Conservation (phyloP, 2,797 vertebrate species). For the Enteromius unitaeniatus region DNA sequence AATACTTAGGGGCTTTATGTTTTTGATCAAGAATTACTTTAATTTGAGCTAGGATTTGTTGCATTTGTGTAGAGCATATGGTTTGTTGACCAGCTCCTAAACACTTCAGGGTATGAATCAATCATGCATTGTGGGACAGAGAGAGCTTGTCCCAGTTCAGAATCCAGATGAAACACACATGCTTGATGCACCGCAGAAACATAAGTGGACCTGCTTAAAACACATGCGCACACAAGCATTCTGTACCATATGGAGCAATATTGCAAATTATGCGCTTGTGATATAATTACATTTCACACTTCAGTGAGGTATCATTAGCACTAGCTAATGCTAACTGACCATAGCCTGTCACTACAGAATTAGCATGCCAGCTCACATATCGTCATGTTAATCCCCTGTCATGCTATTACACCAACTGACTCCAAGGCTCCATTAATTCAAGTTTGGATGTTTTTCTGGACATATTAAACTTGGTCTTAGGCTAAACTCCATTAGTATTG, state of each 20-base stretch:
- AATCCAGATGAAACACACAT: constrained; percentile 48
- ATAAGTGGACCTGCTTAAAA: constrained; percentile 8
- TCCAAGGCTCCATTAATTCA: constrained; percentile 1
- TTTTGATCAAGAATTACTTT: constrained; percentile 31
- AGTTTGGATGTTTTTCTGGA: constrained; percentile 12
- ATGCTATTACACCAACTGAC: constrained; percentile 39
- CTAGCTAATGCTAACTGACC: constrained; percentile 51
- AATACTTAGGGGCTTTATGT: constrained; percentile 15
- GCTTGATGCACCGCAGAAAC: constrained; percentile 12
- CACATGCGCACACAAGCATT: background rate
- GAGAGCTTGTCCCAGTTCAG: constrained; percentile 19
- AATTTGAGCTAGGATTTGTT: constrained; percentile 37
- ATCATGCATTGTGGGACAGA: constrained; percentile 34
- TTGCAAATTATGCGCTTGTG: constrained; percentile 15
- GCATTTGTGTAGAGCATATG: constrained; percentile 36
- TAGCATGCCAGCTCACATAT: constrained; percentile 52
- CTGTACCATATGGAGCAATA: constrained; percentile 28
- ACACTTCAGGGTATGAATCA: constrained; percentile 44
- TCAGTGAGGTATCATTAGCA: constrained; percentile 43
- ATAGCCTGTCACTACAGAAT: constrained; percentile 46
- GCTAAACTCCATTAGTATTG: constrained; percentile 14
- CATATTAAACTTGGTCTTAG: constrained; percentile 8
- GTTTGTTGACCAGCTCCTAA: constrained; percentile 26
- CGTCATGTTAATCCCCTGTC: constrained; percentile 48
- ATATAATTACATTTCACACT: constrained; percentile 51